Evolutionary conservation across 2,888 invertebrate species (phyloP).

Genomic region (Crematogaster levior): DNA sequence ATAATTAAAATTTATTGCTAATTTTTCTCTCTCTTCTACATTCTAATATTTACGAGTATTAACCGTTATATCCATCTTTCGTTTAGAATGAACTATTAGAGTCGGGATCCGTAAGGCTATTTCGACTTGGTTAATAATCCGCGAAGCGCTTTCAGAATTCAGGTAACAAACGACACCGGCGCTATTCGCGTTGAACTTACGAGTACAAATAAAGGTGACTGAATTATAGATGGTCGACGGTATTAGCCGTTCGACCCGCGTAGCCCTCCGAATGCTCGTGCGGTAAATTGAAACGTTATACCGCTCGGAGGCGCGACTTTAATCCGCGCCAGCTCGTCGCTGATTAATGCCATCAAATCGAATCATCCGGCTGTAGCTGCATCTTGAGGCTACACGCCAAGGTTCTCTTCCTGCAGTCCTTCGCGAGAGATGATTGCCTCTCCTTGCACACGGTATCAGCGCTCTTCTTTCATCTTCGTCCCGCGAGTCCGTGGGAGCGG

Average conservation of each 20-base stretch:
- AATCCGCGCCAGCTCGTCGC: constrained; percentile 65
- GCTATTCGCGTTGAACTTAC: constrained; percentile 34
- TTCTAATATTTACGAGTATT: neutral
- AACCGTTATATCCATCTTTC: constrained; percentile 1
- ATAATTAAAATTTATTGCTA: neutral
- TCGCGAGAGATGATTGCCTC: constrained; percentile 61
- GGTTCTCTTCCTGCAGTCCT: constrained; percentile 45
- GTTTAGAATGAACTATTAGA: constrained; percentile 11
- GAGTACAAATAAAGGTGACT: constrained; percentile 46
- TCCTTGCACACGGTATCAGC: constrained; percentile 43
- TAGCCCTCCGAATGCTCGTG: constrained; percentile 63
- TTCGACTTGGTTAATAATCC: constrained; percentile 4
- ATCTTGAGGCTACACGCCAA: constrained; percentile 55
- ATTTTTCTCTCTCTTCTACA: neutral
- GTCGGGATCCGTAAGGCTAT: neutral
- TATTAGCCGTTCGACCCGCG: constrained; percentile 52
- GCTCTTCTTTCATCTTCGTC: constrained; percentile 59
- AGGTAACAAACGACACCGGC: constrained; percentile 37
- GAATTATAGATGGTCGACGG: constrained; percentile 39
- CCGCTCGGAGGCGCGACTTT: constrained; percentile 62
- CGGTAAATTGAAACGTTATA: constrained; percentile 73
- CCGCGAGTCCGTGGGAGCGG: constrained; percentile 61
- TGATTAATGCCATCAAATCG: constrained; percentile 71
- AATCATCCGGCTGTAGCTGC: constrained; percentile 63
- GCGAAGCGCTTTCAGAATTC: constrained; percentile 20